These are phyloP conservation scores for Okapia johnstoni DNA, from an alignment of 2,113 vertebrate species.

Conservation along the genomic window DNA sequence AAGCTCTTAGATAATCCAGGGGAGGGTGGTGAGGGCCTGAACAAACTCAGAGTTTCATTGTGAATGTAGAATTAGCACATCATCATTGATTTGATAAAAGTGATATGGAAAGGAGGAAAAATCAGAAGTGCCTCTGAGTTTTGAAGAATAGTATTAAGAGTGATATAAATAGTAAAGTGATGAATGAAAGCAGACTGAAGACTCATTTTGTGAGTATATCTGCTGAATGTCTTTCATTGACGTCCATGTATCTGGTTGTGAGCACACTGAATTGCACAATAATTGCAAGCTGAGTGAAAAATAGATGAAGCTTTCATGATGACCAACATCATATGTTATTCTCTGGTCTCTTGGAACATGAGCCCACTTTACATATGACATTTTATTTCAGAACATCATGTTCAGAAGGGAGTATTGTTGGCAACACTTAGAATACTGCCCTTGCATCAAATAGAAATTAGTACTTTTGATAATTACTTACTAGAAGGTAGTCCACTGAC, in stretches of 20 bases:
- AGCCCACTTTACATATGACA: not conserved
- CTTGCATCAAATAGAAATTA: not conserved
- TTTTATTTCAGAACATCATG: constrained; percentile 18
- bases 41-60: not conserved
- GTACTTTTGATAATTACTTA: not conserved
- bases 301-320: constrained; percentile 17
- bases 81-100: not conserved
- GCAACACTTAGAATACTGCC: not conserved
- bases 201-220: not conserved
- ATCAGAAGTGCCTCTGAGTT: not conserved
- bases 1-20: not conserved
- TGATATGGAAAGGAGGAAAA: not conserved
- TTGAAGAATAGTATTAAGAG: not conserved
- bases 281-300: constrained; percentile 45
- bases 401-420: not conserved
- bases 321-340: constrained; percentile 22
- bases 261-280: not conserved
- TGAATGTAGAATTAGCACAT: not conserved
- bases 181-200: not conserved
- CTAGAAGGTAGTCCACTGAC: not conserved
- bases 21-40: not conserved
- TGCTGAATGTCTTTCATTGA: constrained; percentile 16
- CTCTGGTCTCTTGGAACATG: not conserved
- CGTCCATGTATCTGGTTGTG: not conserved
- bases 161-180: not conserved